A percentile compares a stretch with the other conserved stretches of the same genome.
phyloP scores from a whole-genome alignment of 2,797 vertebrate genomes.

The Bothrops alternatus region DNA sequence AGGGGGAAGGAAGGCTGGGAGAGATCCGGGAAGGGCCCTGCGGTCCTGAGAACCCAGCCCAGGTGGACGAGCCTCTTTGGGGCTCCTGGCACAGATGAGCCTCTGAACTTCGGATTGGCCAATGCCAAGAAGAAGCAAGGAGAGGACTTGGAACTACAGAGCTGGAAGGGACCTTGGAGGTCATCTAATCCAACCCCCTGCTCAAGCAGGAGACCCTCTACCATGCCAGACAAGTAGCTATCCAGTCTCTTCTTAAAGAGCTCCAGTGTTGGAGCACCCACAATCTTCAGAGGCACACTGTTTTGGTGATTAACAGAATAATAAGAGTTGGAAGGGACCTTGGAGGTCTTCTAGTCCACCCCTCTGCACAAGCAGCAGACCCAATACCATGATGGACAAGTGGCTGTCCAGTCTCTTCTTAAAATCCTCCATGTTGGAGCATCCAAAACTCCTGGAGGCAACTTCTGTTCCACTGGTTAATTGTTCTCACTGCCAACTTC shows the following conservation, averaged over 20 bases:
- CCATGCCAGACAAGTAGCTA: not conserved
- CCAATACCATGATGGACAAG: not conserved
- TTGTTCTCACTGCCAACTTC: not conserved
- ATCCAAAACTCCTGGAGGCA: not conserved
- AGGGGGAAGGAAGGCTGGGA: not conserved
- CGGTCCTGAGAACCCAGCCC: not conserved
- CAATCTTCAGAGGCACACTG: not conserved
- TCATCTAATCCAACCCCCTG: not conserved
- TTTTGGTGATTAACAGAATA: too few species aligned
- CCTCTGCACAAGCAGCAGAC: too few species aligned
- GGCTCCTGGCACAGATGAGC: not conserved
- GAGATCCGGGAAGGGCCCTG: not conserved
- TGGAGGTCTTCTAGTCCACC: too few species aligned
- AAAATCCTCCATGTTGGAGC: not conserved
- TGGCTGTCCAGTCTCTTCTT: not conserved
- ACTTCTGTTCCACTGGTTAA: not conserved
- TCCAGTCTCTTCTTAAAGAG: not conserved
- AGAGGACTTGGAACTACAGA: not conserved
- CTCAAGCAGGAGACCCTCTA: not conserved
- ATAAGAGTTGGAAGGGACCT: too few species aligned
- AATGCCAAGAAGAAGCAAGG: not conserved
- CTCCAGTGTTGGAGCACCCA: not conserved
- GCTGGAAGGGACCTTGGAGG: not conserved
- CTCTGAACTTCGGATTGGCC: not conserved
- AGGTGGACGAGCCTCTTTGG: not conserved